Conservation (phyloP, 2,113 vertebrate species). For the Myxocyprinus asiaticus region DNA sequence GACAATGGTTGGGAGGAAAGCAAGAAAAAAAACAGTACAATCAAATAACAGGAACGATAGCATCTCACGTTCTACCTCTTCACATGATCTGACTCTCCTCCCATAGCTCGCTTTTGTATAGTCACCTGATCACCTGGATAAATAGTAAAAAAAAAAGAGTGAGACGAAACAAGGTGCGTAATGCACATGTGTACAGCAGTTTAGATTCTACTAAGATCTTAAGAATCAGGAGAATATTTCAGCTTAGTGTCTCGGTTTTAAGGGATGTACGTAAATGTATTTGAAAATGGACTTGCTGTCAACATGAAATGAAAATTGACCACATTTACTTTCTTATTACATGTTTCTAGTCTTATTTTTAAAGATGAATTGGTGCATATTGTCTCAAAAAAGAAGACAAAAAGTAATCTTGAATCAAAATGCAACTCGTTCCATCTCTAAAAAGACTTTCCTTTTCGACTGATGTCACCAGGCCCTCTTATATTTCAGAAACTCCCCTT, state of each 20-base stretch:
- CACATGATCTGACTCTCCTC: constrained; percentile 22
- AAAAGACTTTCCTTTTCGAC: no score
- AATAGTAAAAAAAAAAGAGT: constrained; percentile 28
- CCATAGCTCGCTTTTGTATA: constrained; percentile 38
- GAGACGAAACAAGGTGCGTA: background rate
- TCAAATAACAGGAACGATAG: constrained; percentile 38
- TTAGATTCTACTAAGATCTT: constrained; percentile 26
- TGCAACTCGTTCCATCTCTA: no score
- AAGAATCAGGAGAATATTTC: constrained; percentile 28
- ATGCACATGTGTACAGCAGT: constrained; percentile 3
- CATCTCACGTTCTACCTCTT: constrained; percentile 25
- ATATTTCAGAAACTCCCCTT: no score
- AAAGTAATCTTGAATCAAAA: background rate
- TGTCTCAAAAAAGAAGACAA: no score
- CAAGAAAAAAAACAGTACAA: constrained; percentile 34
- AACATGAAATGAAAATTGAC: no score
- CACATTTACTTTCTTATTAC: background rate
- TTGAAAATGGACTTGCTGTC: no score
- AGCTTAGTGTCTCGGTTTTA: background rate
- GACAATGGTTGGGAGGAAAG: constrained; percentile 65
- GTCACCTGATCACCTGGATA: constrained; percentile 51
- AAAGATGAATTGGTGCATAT: no score
- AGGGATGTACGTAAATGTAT: background rate
- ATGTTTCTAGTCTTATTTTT: no score
- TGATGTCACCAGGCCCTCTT: no score